These are phyloP conservation scores for Drosophila atripex DNA, from an alignment of 2,888 invertebrate species.

Conservation along the genomic window DNA sequence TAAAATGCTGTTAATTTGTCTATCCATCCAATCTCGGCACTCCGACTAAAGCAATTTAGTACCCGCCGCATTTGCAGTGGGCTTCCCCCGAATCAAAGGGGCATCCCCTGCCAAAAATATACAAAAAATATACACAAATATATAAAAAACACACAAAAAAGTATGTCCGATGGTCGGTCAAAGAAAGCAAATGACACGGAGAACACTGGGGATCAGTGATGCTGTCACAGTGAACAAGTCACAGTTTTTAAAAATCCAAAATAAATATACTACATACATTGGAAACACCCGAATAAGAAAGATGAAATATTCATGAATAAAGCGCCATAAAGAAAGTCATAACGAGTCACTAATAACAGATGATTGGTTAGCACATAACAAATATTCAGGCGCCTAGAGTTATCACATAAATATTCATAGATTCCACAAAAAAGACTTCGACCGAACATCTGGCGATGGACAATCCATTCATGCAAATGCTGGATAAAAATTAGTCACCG, in stretches of 20 bases:
- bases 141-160: conserved; percentile 4
- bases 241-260: conserved; percentile 2
- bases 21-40: conserved; percentile 54
- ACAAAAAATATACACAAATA: not conserved
- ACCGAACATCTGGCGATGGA: not conserved
- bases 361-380: not conserved
- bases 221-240: conserved; percentile 16
- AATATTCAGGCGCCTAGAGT: not conserved
- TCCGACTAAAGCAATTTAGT: conserved; percentile 68
- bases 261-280: not conserved
- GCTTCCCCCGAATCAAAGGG: conserved; percentile 67
- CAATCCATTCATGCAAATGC: not conserved
- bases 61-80: conserved; percentile 42
- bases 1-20: conserved; percentile 64
- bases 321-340: not conserved
- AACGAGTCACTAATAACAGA: not conserved
- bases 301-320: not conserved
- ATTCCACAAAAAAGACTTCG: not conserved
- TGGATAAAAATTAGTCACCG: conserved; percentile 16
- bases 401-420: not conserved
- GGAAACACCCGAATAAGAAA: not conserved
- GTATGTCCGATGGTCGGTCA: conserved; percentile 31
- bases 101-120: conserved; percentile 52
- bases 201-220: conserved; percentile 5
- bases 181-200: conserved; percentile 33